phyloP scores from a whole-genome alignment of 2,113 vertebrate genomes.

The Platysternon megacephalum region DNA sequence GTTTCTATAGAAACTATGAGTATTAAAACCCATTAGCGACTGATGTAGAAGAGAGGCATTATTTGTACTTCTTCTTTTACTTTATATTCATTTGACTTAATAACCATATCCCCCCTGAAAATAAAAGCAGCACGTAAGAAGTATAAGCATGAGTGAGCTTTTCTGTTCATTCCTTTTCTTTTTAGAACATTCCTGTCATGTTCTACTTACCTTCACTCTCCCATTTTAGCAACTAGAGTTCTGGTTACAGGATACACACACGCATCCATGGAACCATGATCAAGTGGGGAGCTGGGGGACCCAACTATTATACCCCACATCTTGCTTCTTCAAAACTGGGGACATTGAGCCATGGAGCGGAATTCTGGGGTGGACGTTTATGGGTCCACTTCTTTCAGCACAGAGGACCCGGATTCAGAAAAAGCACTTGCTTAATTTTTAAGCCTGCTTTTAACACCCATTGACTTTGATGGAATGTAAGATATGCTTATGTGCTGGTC shows the following conservation, averaged over 20 bases:
- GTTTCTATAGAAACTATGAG: background rate
- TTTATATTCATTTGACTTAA: background rate
- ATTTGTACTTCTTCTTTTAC: conserved; percentile 19
- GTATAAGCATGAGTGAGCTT: background rate
- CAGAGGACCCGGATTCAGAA: accelerated
- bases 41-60: background rate
- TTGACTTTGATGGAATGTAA: background rate
- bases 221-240: background rate
- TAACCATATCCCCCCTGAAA: background rate
- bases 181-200: background rate
- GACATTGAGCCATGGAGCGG: background rate
- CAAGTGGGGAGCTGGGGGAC: background rate
- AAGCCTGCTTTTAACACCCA: background rate
- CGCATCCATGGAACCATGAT: background rate
- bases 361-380: background rate
- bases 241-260: background rate
- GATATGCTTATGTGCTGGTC: background rate
- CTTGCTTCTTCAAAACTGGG: background rate
- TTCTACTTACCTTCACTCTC: background rate
- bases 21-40: background rate
- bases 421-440: background rate
- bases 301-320: background rate
- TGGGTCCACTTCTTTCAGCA: background rate
- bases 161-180: background rate
- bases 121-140: background rate